Conservation (phyloP, 2,113 vertebrate species). For the Naja naja region DNA sequence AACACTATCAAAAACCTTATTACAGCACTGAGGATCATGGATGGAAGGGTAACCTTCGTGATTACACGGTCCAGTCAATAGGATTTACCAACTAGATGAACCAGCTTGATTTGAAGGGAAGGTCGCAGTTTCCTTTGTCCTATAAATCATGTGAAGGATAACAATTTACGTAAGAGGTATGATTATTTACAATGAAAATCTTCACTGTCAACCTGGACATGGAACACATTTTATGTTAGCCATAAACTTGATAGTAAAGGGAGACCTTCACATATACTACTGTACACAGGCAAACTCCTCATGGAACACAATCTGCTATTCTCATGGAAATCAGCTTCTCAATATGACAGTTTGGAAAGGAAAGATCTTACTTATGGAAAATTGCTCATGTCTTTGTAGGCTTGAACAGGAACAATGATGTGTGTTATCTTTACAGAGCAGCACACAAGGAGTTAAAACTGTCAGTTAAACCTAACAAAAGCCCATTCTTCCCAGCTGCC, state of each 20-base stretch:
- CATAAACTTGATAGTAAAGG: not conserved
- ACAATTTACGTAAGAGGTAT: not conserved
- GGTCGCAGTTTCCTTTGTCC: not conserved
- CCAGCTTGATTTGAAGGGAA: not conserved
- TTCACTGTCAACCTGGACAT: not conserved
- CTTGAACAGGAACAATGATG: not conserved
- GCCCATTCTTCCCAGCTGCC: conserved; percentile 22
- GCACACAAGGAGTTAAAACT: not conserved
- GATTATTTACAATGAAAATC: not conserved
- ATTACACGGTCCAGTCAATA: not conserved
- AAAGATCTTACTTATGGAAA: not conserved
- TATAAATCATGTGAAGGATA: not conserved
- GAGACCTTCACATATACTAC: not conserved
- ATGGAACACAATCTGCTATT: not conserved
- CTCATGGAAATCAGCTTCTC: not conserved
- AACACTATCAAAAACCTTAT: not conserved
- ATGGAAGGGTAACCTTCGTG: not conserved
- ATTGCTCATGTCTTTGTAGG: not conserved
- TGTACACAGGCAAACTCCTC: not conserved
- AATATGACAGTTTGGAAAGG: not conserved
- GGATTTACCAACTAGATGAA: not conserved
- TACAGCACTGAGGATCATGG: not conserved
- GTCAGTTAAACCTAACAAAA: not conserved
- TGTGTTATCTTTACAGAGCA: not conserved
- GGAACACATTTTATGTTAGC: not conserved